Conservation (phyloP, 2,113 vertebrate species). For the Dinomys branickii region DNA sequence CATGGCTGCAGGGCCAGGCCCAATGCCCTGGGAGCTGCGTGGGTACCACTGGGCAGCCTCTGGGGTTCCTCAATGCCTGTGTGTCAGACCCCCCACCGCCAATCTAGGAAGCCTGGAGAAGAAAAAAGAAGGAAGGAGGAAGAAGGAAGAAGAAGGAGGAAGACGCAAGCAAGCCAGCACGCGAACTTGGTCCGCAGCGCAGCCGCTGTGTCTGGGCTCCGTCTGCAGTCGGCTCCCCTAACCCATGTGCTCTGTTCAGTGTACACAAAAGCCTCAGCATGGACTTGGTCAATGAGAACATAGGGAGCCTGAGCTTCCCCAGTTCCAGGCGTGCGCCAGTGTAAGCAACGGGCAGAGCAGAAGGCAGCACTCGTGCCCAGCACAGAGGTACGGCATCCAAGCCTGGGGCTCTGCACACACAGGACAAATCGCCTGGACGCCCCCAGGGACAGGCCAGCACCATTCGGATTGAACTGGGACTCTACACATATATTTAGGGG, state of each 20-base stretch:
- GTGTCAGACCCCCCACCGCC: not conserved
- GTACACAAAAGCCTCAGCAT: not conserved
- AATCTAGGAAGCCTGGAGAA: not conserved
- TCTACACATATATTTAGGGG: not conserved
- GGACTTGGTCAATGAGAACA: not conserved
- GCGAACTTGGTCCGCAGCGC: not conserved
- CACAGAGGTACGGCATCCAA: no score
- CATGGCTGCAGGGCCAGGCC: not conserved
- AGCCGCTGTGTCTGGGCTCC: no score
- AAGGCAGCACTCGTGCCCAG: not conserved
- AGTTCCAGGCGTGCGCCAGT: not conserved
- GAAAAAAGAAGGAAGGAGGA: not conserved
- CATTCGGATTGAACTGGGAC: conserved; percentile 7
- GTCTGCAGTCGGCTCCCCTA: not conserved
- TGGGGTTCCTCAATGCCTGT: not conserved
- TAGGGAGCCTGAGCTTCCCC: not conserved
- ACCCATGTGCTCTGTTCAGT: not conserved
- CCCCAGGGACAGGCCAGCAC: not conserved
- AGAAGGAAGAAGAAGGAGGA: not conserved
- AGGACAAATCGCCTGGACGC: not conserved
- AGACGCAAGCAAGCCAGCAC: not conserved
- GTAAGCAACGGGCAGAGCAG: not conserved
- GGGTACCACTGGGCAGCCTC: not conserved
- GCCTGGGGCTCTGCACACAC: not conserved
- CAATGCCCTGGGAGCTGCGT: no score